Evolutionary conservation across 2,888 invertebrate genomes (phyloP).

Genomic region (Cataglyphis cursor): DNA sequence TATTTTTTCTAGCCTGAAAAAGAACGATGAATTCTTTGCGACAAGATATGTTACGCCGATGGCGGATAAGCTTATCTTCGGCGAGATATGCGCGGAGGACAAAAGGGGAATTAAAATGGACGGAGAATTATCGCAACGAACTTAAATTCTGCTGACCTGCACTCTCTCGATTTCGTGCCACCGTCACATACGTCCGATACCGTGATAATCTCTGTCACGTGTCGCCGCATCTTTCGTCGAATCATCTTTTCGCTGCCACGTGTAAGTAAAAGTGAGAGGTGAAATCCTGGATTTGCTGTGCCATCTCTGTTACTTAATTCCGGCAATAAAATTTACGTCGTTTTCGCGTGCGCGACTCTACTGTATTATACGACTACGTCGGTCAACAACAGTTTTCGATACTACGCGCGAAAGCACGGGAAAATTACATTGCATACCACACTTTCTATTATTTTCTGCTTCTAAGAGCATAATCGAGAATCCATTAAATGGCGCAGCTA

Average conservation of each 20-base stretch:
- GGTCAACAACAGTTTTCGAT: slow-evolving; percentile 18
- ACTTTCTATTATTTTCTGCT: slow-evolving; percentile 26
- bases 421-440: slow-evolving; percentile 20
- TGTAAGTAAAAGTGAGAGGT: background rate
- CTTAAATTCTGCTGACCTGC: slow-evolving; percentile 60
- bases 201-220: slow-evolving; percentile 48
- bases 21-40: slow-evolving; percentile 6
- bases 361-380: background rate
- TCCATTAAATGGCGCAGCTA: slow-evolving; percentile 2
- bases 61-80: slow-evolving; percentile 46
- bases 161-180: slow-evolving; percentile 54
- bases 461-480: slow-evolving; percentile 9
- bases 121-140: slow-evolving; percentile 33
- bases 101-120: slow-evolving; percentile 54
- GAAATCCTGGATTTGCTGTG: background rate
- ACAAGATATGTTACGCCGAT: slow-evolving; percentile 19
- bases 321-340: slow-evolving; percentile 33
- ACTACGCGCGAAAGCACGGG: background rate
- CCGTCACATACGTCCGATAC: slow-evolving; percentile 41
- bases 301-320: slow-evolving; percentile 41
- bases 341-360: slow-evolving; percentile 10
- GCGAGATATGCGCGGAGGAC: slow-evolving; percentile 28
- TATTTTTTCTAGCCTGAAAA: slow-evolving; percentile 17
- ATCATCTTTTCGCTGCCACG: slow-evolving; percentile 34
- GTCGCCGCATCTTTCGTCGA: slow-evolving; percentile 57